Base-by-base conservation (phyloP, 2,797 vertebrate genomes). In the Amblyopsis hoosieri region DNA sequence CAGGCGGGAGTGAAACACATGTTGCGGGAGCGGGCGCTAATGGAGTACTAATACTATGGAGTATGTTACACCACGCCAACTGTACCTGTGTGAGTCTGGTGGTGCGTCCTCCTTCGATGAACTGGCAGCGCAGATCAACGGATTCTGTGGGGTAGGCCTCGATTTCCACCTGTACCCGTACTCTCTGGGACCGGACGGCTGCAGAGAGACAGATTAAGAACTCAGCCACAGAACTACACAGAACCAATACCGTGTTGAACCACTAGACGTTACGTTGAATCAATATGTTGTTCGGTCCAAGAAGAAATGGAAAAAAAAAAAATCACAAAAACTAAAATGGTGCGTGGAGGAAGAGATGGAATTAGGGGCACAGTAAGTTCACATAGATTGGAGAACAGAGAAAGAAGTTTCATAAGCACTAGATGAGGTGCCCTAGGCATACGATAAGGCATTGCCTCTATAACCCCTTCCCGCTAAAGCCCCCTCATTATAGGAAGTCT, bases 81-180 rank as follows among this genome's bases (percentile, higher is more conserved):
- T 50, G 23, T n/a, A 92, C 91, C 90, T 92, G 91, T 7, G 91
- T 92, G 81, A 92, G 90, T 76, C 90, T 92, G 68, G 91, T 92
- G 2, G 77, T 54, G 1, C 73, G 76, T 23, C 79, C 85, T 0
- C 80, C 64, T 1, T 83, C 75, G 46, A 80, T 66, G 59, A 95
- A 93, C 5, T 86, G 72, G 77, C 95, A 97, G 0, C 87, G 91
- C 12, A 97, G 86, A 14, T 87, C 77, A 8, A 94, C 91, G 0
- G 88, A 87, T 54, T 87, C 81, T 0, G 89, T 93, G 56, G 94
- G 88, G 63, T 68, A 86, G 4, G 93, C 93, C 33, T 84, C 90
- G 62, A 95, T 52, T 75, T 94, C 91, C 13, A 89, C 76, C 0
- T 74, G 87, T 0, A 95, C 94, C 2, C 74, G 85, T 54, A 94